Conservation (phyloP, 2,888 invertebrate genomes). For the Parnassius mnemosyne region DNA sequence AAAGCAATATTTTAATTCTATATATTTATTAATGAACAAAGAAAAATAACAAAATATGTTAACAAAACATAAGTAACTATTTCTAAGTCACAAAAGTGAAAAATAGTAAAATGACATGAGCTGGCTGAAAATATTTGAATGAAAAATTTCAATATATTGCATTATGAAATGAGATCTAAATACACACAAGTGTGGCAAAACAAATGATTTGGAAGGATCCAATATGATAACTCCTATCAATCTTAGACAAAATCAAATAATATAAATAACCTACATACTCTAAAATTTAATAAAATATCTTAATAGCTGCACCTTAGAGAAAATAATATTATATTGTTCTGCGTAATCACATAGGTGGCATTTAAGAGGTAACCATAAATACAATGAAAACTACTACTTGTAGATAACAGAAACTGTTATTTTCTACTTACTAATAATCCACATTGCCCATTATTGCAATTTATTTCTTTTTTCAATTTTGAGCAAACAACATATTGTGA, state of each 20-base stretch:
- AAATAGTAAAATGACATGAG: conserved; percentile 10
- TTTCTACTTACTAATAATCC: conserved; percentile 27
- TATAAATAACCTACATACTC: conserved; percentile 30
- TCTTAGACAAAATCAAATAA: conserved; percentile 20
- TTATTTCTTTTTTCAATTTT: conserved; percentile 26
- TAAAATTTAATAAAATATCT: conserved; percentile 27
- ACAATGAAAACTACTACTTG: conserved; percentile 29
- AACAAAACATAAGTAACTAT: conserved; percentile 71
- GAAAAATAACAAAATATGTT: conserved; percentile 75
- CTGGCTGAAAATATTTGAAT: background rate
- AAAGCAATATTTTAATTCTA: conserved; percentile 47
- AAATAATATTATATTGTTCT: conserved; percentile 60
- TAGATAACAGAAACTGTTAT: conserved; percentile 31
- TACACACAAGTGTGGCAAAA: conserved; percentile 30
- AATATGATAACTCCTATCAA: conserved; percentile 27
- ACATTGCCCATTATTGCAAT: conserved; percentile 6
- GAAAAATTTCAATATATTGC: conserved; percentile 18
- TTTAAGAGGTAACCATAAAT: conserved; percentile 57
- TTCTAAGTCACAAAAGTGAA: conserved; percentile 69
- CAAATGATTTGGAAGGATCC: conserved; percentile 21
- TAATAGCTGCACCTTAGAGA: conserved; percentile 60
- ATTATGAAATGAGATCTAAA: conserved; percentile 45
- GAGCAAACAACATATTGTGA: conserved; percentile 24
- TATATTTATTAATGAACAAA: conserved; percentile 66
- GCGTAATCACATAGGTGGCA: conserved; percentile 48